A percentile compares a stretch with the other conserved stretches of the same genome.
These are phyloP conservation scores for Agrotis segetum DNA, from an alignment of 2,888 invertebrate genomes.

Conservation along the genomic window DNA sequence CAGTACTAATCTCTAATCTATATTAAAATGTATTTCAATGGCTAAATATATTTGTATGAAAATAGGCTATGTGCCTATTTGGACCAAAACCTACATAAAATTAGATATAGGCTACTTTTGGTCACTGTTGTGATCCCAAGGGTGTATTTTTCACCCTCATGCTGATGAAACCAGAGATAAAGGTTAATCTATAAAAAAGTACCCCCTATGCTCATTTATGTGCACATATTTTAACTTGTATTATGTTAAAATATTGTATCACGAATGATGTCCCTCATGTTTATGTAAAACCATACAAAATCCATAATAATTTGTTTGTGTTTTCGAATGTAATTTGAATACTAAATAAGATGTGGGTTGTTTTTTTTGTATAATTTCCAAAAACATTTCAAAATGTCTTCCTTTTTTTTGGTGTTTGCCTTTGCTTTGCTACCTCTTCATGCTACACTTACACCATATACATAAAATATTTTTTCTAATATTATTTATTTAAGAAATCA, in stretches of 20 bases:
- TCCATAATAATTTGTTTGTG: neutral
- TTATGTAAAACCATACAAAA: neutral
- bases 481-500: neutral
- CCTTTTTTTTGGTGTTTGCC: too few species aligned
- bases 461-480: neutral
- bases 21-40: neutral
- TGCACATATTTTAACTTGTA: slow-evolving; percentile 10
- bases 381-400: neutral
- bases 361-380: neutral
- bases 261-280: neutral
- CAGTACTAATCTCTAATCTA: neutral
- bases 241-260: neutral
- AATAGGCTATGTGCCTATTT: neutral
- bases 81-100: neutral
- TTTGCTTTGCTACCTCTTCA: too few species aligned
- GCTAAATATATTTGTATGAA: neutral
- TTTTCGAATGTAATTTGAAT: slow-evolving; percentile 8
- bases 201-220: neutral
- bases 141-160: too few species aligned
- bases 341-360: neutral
- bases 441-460: neutral
- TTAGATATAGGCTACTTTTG: neutral
- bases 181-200: too few species aligned
- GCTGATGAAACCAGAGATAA: too few species aligned
- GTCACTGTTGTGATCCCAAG: neutral